Percentiles rank a stretch among this genome's conserved stretches.
Evolutionary conservation across 2,797 vertebrate genomes (phyloP).

Genomic region (Sciurus vulgaris): DNA sequence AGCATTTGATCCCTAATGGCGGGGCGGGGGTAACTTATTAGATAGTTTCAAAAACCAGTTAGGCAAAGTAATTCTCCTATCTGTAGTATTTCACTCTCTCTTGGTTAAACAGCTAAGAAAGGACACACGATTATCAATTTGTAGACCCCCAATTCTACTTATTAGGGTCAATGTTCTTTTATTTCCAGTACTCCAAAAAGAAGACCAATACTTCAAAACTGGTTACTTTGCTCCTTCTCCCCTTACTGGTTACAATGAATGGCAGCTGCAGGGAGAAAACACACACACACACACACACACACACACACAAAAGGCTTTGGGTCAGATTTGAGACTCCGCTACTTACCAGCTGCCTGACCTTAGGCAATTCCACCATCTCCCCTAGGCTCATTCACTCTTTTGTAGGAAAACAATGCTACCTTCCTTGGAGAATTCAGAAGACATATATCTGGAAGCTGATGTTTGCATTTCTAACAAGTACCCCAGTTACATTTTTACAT

Average conservation of each 20-base stretch:
- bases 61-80: constrained; percentile 38
- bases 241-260: background rate
- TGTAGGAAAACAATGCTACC: constrained; percentile 12
- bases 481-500: background rate
- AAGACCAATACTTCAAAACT: constrained; percentile 56
- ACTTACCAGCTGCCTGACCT: background rate
- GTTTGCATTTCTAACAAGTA: background rate
- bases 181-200: constrained; percentile 46
- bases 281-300: too few relatives aligned
- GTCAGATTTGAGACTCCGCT: background rate
- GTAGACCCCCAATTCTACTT: background rate
- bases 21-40: background rate
- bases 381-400: background rate
- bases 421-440: constrained; percentile 28
- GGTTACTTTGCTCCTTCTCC: background rate
- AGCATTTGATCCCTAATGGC: background rate
- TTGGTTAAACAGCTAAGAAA: constrained; percentile 32
- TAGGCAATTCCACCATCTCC: background rate
- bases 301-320: background rate
- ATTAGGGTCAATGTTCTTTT: constrained; percentile 28
- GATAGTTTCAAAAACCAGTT: constrained; percentile 28
- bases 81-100: background rate
- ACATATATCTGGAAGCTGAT: background rate
- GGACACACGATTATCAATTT: constrained; percentile 14
- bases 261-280: background rate